A percentile compares a stretch with the other conserved stretches of the same genome.
These are phyloP conservation scores for Eulithis testata DNA, from an alignment of 2,888 invertebrate species.

Conservation along the genomic window DNA sequence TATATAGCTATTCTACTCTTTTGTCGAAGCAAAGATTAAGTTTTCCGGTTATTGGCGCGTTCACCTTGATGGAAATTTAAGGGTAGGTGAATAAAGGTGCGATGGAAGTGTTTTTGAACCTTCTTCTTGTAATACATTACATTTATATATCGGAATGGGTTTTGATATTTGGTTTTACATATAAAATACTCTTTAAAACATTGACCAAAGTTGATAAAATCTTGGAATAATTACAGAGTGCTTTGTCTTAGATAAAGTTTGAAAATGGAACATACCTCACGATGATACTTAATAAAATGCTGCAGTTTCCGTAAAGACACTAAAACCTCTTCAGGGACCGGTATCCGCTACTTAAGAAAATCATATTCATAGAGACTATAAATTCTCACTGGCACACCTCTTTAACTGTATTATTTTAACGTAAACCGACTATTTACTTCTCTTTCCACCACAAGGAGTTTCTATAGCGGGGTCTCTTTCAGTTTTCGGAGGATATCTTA, in stretches of 20 bases:
- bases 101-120: too few species aligned
- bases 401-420: slow-evolving; percentile 84
- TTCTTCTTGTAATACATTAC: too few species aligned
- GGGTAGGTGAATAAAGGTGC: slow-evolving; percentile 2
- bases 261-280: too few species aligned
- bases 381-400: slow-evolving; percentile 77
- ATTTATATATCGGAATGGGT: too few species aligned
- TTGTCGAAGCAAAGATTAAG: slow-evolving; percentile 40
- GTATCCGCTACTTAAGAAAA: slow-evolving; percentile 79
- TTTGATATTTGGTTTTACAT: too few species aligned
- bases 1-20: slow-evolving; percentile 36
- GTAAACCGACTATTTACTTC: slow-evolving; percentile 68
- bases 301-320: slow-evolving; percentile 47
- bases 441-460: slow-evolving; percentile 50
- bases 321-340: slow-evolving; percentile 68
- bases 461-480: slow-evolving; percentile 64
- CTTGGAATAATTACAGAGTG: too few species aligned
- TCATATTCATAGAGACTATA: slow-evolving; percentile 82
- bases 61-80: slow-evolving; percentile 29
- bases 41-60: slow-evolving; percentile 29
- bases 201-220: too few species aligned
- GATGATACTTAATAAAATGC: slow-evolving; percentile 2
- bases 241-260: too few species aligned
- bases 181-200: too few species aligned
- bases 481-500: slow-evolving; percentile 89